Percentiles rank a stretch among this genome's conserved stretches.
phyloP scores from a whole-genome alignment of 1,140 invertebrate species.

The Drosophila elegans region DNA sequence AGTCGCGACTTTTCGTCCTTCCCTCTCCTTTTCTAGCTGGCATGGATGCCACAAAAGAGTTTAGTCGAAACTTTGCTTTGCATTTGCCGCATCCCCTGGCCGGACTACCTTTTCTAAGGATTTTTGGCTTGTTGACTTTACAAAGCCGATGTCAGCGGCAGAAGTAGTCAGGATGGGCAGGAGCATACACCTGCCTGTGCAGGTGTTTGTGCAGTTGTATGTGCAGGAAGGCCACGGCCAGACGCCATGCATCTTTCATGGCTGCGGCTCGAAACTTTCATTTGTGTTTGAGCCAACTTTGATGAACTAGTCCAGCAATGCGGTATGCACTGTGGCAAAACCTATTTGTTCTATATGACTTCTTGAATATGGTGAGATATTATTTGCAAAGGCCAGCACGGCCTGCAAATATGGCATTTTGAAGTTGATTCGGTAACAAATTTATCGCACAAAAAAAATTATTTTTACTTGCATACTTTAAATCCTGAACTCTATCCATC shows the following conservation, averaged over 20 bases:
- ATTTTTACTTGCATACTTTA: too few species aligned
- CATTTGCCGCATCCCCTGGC: slow-evolving; percentile 51
- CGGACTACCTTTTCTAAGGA: slow-evolving; percentile 49
- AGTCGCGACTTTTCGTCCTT: slow-evolving; percentile 66
- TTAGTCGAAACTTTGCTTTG: slow-evolving; percentile 75
- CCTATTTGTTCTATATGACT: not conserved
- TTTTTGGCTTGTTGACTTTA: slow-evolving; percentile 75
- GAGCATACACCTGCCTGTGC: not conserved
- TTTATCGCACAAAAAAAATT: too few species aligned
- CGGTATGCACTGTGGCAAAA: slow-evolving; percentile 5
- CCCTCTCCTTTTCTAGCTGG: slow-evolving; percentile 9
- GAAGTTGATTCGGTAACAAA: too few species aligned
- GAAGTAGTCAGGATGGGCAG: slow-evolving; percentile 30
- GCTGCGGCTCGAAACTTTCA: slow-evolving; percentile 71
- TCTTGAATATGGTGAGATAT: too few species aligned
- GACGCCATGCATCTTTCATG: slow-evolving; percentile 65
- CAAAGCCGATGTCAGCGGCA: slow-evolving; percentile 71
- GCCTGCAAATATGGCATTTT: too few species aligned
- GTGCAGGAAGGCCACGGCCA: slow-evolving; percentile 29
- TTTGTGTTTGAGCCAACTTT: slow-evolving; percentile 80
- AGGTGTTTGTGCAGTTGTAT: slow-evolving; percentile 22
- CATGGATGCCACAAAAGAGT: slow-evolving; percentile 69
- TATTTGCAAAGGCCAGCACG: too few species aligned
- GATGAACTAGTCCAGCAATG: slow-evolving; percentile 58
- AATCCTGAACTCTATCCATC: too few species aligned